Conservation (phyloP, 2,113 vertebrate species). For the Anoura caudifer region DNA sequence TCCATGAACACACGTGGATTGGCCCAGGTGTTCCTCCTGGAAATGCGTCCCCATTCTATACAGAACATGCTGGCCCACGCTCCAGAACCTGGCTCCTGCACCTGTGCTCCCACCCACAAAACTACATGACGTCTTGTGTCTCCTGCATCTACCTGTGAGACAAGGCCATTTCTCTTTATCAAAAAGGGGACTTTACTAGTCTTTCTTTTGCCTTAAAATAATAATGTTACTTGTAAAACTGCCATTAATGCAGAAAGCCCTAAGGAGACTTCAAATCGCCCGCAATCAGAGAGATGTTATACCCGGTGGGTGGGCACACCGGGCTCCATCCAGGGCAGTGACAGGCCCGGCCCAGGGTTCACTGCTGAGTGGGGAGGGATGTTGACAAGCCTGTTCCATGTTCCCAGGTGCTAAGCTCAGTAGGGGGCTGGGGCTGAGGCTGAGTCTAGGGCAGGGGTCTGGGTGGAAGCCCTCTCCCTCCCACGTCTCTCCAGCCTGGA, state of each 20-base stretch:
- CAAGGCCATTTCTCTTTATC: not conserved
- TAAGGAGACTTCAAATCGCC: not conserved
- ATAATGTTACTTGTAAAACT: not conserved
- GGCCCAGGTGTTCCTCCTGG: not conserved
- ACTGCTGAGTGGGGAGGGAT: not conserved
- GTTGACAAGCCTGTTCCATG: fast-evolving
- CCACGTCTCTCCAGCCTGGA: not conserved
- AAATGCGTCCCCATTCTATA: not conserved
- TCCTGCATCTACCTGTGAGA: not conserved
- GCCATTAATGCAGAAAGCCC: not conserved
- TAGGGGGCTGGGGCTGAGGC: too few species aligned
- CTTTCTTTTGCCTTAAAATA: not conserved
- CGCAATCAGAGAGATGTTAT: too few species aligned
- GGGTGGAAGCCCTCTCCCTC: not conserved
- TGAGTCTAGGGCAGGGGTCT: not conserved
- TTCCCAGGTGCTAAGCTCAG: not conserved
- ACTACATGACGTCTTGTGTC: fast-evolving
- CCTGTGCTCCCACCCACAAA: fast-evolving
- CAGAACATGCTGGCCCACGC: not conserved
- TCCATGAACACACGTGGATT: not conserved
- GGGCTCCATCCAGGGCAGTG: not conserved
- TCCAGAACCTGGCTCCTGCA: fast-evolving
- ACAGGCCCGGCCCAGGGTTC: not conserved
- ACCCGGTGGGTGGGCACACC: fast-evolving
- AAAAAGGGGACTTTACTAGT: not conserved